These are phyloP conservation scores for Scaeva pyrastri DNA, from an alignment of 2,888 invertebrate genomes.

Conservation along the genomic window DNA sequence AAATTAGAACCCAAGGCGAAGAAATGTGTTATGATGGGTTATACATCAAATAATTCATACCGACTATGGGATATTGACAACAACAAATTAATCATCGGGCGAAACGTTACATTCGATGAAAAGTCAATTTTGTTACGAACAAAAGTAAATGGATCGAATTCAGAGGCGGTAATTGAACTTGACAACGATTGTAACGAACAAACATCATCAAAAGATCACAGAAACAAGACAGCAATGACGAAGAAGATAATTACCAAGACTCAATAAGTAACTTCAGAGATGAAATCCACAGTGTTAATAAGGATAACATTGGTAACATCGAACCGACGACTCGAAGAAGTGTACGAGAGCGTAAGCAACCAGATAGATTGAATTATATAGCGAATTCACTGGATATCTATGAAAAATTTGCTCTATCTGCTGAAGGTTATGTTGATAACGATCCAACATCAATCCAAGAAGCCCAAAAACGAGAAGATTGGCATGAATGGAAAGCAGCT, in stretches of 20 bases:
- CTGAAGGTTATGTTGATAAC: constrained; percentile 36
- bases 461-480: constrained; percentile 35
- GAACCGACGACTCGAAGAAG: not conserved
- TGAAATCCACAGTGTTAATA: constrained; percentile 3
- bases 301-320: constrained; percentile 13
- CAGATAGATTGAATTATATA: constrained; percentile 2
- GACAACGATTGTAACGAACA: not conserved
- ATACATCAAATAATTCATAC: constrained; percentile 7
- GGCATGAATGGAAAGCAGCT: constrained; percentile 57
- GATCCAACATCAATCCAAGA: constrained; percentile 48
- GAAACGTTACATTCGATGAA: constrained; percentile 23
- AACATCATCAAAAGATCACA: not conserved
- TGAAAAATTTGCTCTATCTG: constrained; percentile 36
- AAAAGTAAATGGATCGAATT: not conserved
- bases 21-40: constrained; percentile 9
- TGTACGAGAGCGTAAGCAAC: not conserved
- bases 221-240: not conserved
- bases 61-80: constrained; percentile 22
- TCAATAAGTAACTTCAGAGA: not conserved
- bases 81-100: constrained; percentile 4
- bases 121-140: constrained; percentile 6
- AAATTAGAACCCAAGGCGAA: constrained; percentile 61
- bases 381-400: not conserved
- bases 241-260: not conserved
- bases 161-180: constrained; percentile 10